A percentile compares a stretch with the other conserved stretches of the same genome.
These are phyloP conservation scores for Lycia hirtaria DNA, from an alignment of 2,888 invertebrate genomes.

Conservation along the genomic window DNA sequence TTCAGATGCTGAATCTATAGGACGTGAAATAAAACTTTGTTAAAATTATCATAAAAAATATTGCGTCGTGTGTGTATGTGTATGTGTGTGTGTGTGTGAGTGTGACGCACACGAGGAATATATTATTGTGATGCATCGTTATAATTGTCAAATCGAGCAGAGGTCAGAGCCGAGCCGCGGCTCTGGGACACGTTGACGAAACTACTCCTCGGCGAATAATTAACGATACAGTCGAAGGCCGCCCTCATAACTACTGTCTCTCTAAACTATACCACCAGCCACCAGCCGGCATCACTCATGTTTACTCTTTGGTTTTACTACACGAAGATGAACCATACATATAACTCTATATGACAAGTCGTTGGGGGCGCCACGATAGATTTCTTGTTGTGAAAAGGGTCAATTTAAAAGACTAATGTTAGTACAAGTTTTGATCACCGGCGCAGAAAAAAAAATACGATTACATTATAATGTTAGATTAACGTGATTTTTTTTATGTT, in stretches of 20 bases:
- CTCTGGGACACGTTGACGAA: constrained; percentile 11
- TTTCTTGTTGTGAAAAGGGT: too few relatives aligned
- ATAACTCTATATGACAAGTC: too few relatives aligned
- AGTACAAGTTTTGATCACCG: too few relatives aligned
- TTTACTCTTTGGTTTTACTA: too few relatives aligned
- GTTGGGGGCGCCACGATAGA: too few relatives aligned
- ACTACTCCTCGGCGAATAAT: neutral
- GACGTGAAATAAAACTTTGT: too few relatives aligned
- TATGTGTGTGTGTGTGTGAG: too few relatives aligned
- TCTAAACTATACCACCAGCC: neutral
- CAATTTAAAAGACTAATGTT: too few relatives aligned
- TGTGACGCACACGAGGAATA: neutral
- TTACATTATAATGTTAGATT: constrained; percentile 9
- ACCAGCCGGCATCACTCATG: neutral
- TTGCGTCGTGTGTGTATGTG: too few relatives aligned
- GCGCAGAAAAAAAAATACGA: too few relatives aligned
- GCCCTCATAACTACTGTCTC: neutral
- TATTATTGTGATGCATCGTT: neutral
- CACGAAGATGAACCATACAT: neutral
- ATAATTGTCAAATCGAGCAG: neutral
- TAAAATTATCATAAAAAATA: too few relatives aligned
- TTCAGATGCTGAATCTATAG: too few relatives aligned
- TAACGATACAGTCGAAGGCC: neutral
- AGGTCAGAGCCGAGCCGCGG: constrained; percentile 2
- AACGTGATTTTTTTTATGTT: neutral